Percentiles rank a stretch among this genome's conserved stretches.
phyloP scores from a whole-genome alignment of 2,888 invertebrate genomes.

The Sipha maydis region DNA sequence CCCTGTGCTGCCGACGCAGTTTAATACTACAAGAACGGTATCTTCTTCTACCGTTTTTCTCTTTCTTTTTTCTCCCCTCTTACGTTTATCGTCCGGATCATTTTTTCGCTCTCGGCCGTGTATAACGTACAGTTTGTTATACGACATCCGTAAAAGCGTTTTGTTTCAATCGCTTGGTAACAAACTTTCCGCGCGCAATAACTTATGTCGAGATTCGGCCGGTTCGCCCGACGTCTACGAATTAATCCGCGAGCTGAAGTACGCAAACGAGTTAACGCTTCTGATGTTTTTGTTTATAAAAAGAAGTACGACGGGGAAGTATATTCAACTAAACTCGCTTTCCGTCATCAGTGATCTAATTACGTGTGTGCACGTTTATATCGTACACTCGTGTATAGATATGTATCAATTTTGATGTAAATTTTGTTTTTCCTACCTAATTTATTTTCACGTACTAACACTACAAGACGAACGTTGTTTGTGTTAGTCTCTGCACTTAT shows the following conservation, averaged over 20 bases:
- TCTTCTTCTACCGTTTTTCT: neutral
- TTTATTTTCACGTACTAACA: too few species aligned
- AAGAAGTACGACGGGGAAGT: too few species aligned
- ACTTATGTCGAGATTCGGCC: neutral
- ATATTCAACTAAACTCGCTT: too few species aligned
- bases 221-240: neutral
- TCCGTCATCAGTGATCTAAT: too few species aligned
- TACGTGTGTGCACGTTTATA: too few species aligned
- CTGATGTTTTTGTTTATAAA: neutral
- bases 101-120: neutral
- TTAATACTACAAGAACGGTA: neutral
- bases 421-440: too few species aligned
- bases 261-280: neutral
- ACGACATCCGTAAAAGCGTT: neutral
- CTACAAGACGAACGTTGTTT: too few species aligned
- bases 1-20: too few species aligned
- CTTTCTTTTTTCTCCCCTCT: neutral
- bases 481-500: too few species aligned
- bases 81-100: neutral
- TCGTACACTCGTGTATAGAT: too few species aligned
- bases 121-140: too few species aligned
- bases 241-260: neutral
- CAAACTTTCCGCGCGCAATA: neutral
- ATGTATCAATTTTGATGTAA: too few species aligned
- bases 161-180: neutral